These are phyloP conservation scores for Eulemur coronatus DNA, from an alignment of 2,797 vertebrate species.

Conservation along the genomic window DNA sequence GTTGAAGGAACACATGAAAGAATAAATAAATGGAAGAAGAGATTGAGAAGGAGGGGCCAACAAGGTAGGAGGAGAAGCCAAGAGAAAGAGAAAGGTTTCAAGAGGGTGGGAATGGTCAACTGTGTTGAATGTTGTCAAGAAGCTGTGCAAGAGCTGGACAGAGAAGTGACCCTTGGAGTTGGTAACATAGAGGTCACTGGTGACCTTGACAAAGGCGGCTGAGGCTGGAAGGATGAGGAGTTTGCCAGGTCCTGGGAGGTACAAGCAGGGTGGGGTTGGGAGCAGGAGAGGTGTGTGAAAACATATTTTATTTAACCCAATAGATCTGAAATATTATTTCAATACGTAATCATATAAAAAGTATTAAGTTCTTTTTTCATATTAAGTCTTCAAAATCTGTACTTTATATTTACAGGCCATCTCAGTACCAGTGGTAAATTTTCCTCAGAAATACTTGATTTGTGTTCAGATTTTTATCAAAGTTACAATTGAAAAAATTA, in stretches of 20 bases:
- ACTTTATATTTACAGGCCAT: background rate
- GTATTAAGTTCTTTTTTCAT: background rate
- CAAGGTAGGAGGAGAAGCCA: background rate
- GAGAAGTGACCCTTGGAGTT: background rate
- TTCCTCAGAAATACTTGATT: background rate
- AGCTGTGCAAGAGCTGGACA: background rate
- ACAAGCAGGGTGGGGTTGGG: rapidly evolving
- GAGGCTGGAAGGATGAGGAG: background rate
- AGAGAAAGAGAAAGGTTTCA: background rate
- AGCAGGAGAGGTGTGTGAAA: background rate
- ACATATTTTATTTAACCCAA: background rate
- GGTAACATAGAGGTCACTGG: background rate
- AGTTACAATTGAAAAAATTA: background rate
- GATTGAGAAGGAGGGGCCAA: background rate
- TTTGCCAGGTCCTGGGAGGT: background rate
- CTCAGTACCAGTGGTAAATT: background rate
- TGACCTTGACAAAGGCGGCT: background rate
- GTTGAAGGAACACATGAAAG: background rate
- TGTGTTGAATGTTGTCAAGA: background rate
- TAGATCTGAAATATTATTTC: background rate
- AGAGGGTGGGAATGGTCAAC: background rate
- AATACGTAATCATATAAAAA: background rate
- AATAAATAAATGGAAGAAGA: background rate
- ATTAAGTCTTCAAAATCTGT: background rate
- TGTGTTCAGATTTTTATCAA: background rate